phyloP scores from a whole-genome alignment of 2,888 invertebrate genomes.

The Drosophila melanosoma region DNA sequence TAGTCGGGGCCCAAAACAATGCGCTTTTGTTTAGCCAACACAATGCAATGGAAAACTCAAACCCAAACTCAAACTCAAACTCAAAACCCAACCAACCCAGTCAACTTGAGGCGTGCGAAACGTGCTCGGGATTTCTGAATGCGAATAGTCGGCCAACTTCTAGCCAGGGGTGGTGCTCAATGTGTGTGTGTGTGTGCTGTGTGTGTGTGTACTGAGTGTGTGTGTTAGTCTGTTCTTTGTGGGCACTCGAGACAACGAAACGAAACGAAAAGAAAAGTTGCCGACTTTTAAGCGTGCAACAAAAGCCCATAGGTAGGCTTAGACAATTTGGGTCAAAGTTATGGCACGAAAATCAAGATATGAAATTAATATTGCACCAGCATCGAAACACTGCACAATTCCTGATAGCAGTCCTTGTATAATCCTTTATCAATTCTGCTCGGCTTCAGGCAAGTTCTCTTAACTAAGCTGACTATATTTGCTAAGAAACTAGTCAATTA shows the following conservation, averaged over 20 bases:
- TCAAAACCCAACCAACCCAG: slow-evolving; percentile 4
- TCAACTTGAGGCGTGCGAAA: slow-evolving; percentile 71
- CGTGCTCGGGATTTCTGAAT: slow-evolving; percentile 57
- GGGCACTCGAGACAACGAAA: slow-evolving; percentile 55
- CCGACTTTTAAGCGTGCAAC: slow-evolving; percentile 62
- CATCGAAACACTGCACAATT: slow-evolving; percentile 45
- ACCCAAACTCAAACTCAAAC: too few relatives aligned
- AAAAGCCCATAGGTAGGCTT: slow-evolving; percentile 49
- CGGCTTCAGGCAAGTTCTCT: neutral
- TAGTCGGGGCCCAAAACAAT: slow-evolving; percentile 63
- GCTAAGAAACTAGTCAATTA: neutral
- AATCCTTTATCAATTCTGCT: neutral
- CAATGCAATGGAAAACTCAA: slow-evolving; percentile 48
- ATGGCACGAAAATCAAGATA: slow-evolving; percentile 75
- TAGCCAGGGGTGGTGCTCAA: neutral
- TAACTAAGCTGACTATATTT: neutral
- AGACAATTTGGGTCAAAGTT: slow-evolving; percentile 72
- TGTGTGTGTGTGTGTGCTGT: neutral
- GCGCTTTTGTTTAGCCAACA: slow-evolving; percentile 76
- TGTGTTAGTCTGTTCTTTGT: neutral
- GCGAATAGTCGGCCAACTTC: slow-evolving; percentile 13
- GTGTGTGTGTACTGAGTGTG: neutral
- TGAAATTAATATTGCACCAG: slow-evolving; percentile 71
- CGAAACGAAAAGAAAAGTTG: slow-evolving; percentile 72
- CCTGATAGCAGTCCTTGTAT: neutral